Conservation (phyloP, 2,113 vertebrate species). For the Mesembrinibis cayennensis region DNA sequence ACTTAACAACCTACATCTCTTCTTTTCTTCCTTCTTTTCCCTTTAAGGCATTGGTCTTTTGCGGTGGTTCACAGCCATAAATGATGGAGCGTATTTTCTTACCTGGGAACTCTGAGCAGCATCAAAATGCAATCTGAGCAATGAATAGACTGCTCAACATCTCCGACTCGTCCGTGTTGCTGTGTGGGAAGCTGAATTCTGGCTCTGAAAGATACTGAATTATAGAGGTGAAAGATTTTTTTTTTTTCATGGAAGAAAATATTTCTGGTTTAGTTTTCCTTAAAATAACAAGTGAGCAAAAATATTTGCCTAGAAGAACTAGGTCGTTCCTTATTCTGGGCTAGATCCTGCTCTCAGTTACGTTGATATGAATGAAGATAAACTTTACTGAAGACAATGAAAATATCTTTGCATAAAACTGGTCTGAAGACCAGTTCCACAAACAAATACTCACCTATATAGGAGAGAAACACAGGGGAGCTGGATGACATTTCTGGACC, state of each 20-base stretch:
- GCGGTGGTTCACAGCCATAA: background rate
- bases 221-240: background rate
- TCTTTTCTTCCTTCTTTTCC: slow-evolving; percentile 5
- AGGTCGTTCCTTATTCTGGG: background rate
- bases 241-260: background rate
- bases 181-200: background rate
- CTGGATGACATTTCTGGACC: background rate
- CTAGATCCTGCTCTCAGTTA: background rate
- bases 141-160: background rate
- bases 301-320: background rate
- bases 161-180: background rate
- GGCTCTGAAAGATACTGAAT: background rate
- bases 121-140: slow-evolving; percentile 21
- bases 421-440: background rate
- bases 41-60: background rate
- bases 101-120: slow-evolving; percentile 9
- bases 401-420: background rate
- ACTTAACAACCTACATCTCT: slow-evolving; percentile 58
- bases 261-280: background rate
- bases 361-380: background rate
- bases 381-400: background rate
- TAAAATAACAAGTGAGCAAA: background rate
- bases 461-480: background rate
- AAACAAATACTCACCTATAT: background rate
- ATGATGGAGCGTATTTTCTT: background rate